Base-by-base conservation (phyloP, 2,888 invertebrate species). In the Diadegma fenestrale region DNA sequence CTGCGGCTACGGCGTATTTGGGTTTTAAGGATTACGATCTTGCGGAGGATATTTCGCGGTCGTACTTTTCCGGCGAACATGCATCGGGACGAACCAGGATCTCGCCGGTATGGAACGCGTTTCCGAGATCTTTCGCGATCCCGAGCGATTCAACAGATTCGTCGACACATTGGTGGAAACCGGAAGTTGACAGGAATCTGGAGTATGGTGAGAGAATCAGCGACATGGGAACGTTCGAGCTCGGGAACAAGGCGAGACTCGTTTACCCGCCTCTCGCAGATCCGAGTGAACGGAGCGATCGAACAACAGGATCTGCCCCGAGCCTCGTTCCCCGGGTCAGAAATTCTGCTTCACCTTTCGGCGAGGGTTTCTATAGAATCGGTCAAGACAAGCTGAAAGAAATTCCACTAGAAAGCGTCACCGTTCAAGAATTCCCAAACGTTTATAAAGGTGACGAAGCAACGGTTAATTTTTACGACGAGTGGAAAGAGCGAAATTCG, bases 191-290 rank as follows among this genome's bases (percentile, higher is more conserved):
- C 0, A 17, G 30, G n/a, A 26, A 82, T 10, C n/a, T 77, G 3
- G 17, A 66, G 26, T 87, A 84, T 37, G 86, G 86, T 12, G 76
- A 77, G 22, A 83, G 82, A 26, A 82, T 48, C n/a, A 72, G 72
- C n/a, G 61, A 86, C 72, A 86, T 78, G 84, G 87, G 80, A 10
- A 73, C 68, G 30, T 84, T 84, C 45, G 68, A 72, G 26, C 73
- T 87, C 45, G 84, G 69, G 1, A 84, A 87, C 33, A 61, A 78
- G 63, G 78, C 75, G 33, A 61, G 37, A 30, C 6, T 26, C 0
- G 26, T 84, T 33, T 83, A 87, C 73, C 82, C 82, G 26, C 86
- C 84, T 26, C 73, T 87, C 2, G 69, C 63, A n/a, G 79, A 75
- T 37, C 30, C 45, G 26, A 63, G 72, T 64, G 82, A 82, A 77